Percentiles rank a stretch among this genome's conserved stretches.
Conservation (phyloP, 2,888 invertebrate genomes). For the Beris chalybata region DNA sequence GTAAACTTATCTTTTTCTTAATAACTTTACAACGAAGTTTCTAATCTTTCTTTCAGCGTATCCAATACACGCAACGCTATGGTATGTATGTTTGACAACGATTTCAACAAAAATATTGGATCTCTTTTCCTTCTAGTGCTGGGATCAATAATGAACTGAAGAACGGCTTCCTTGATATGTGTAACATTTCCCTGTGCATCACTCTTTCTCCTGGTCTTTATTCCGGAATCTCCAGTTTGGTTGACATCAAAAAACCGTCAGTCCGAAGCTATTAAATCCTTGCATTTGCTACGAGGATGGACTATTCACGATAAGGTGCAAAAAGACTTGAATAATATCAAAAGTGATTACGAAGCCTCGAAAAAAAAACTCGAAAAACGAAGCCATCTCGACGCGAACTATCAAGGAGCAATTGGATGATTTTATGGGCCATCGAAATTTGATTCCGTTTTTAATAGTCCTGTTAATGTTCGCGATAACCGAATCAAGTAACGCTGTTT, state of each 20-base stretch:
- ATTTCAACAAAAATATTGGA: constrained; percentile 55
- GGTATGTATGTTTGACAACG: constrained; percentile 58
- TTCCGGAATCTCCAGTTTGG: constrained; percentile 65
- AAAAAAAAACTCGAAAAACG: constrained; percentile 29
- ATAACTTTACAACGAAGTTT: background rate
- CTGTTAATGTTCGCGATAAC: constrained; percentile 60
- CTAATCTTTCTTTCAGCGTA: constrained; percentile 51
- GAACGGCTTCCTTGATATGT: constrained; percentile 59
- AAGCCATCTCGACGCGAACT: constrained; percentile 46
- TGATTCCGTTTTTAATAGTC: constrained; percentile 59
- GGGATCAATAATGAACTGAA: constrained; percentile 60
- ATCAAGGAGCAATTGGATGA: constrained; percentile 44
- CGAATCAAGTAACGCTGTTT: constrained; percentile 58
- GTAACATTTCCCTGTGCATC: constrained; percentile 59
- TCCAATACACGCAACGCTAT: constrained; percentile 59
- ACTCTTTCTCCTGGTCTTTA: constrained; percentile 59
- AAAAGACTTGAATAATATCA: constrained; percentile 38
- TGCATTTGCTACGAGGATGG: constrained; percentile 60
- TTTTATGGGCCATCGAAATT: constrained; percentile 60
- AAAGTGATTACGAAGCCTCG: constrained; percentile 31
- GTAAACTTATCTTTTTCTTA: background rate
- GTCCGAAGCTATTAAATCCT: constrained; percentile 59
- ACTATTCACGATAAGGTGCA: constrained; percentile 32
- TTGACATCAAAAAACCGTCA: constrained; percentile 60
- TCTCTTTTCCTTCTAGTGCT: constrained; percentile 60